These are phyloP conservation scores for Siniperca knerii DNA, from an alignment of 2,113 vertebrate species.

Conservation along the genomic window DNA sequence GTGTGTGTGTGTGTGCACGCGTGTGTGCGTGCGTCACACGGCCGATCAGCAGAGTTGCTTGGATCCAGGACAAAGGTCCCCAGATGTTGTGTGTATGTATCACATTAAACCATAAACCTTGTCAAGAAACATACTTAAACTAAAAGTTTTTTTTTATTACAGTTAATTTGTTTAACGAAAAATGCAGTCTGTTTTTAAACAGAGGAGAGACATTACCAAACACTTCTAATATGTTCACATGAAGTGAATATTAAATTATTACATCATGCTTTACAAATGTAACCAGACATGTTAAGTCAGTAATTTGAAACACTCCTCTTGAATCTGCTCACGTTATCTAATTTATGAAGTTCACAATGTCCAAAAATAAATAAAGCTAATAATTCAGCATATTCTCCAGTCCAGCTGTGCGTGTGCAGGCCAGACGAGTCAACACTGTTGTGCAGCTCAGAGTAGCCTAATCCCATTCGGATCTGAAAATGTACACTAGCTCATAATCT, in stretches of 20 bases:
- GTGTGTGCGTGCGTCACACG: not conserved
- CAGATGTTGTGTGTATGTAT: conserved; percentile 52
- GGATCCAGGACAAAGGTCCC: not conserved
- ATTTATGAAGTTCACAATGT: not conserved
- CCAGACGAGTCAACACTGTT: not conserved
- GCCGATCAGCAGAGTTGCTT: conserved; percentile 10
- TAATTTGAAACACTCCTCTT: not conserved
- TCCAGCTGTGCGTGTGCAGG: conserved; percentile 3
- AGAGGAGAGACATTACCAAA: not conserved
- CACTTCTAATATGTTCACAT: not conserved
- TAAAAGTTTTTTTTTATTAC: not conserved
- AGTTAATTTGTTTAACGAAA: not conserved
- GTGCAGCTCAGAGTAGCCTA: conserved; percentile 31
- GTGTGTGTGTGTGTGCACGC: not conserved
- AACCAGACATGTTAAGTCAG: not conserved
- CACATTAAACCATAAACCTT: not conserved
- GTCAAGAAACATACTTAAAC: not conserved
- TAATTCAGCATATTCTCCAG: conserved; percentile 6
- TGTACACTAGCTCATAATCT: conserved; percentile 46
- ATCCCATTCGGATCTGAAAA: conserved; percentile 35
- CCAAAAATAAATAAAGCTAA: conserved; percentile 9
- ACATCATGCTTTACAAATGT: not conserved
- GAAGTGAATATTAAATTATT: conserved; percentile 1
- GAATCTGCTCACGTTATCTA: not conserved
- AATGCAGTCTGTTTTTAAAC: not conserved